Percentiles rank a stretch among this genome's conserved stretches.
These are phyloP conservation scores for Archips crataeganus DNA, from an alignment of 2,888 invertebrate genomes.

Conservation along the genomic window DNA sequence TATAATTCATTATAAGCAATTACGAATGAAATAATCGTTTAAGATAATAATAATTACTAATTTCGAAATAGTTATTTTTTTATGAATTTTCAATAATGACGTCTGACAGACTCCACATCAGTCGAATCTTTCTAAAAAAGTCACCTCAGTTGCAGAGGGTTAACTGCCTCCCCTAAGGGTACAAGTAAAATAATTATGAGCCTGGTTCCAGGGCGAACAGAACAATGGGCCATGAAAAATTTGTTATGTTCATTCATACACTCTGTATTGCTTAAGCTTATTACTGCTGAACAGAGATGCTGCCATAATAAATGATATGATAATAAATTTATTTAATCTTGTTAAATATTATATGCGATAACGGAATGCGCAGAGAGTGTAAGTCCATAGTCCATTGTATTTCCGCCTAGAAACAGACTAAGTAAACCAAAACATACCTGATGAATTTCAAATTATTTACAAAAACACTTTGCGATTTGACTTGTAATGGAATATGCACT, in stretches of 20 bases:
- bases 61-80: no score
- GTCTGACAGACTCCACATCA: no score
- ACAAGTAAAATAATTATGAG: no score
- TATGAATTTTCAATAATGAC: no score
- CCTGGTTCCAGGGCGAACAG: no score
- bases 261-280: background rate
- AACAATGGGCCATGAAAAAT: background rate
- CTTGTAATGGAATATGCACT: slow-evolving; percentile 8
- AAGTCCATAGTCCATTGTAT: background rate
- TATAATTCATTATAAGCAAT: no score
- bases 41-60: no score
- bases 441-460: slow-evolving; percentile 6
- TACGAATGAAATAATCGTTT: no score
- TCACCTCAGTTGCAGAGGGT: no score
- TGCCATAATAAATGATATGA: background rate
- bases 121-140: no score
- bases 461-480: slow-evolving; percentile 20
- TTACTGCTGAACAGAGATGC: background rate
- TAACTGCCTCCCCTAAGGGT: no score
- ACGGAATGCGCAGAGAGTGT: background rate
- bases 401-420: background rate
- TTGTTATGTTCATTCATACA: background rate
- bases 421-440: background rate
- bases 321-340: background rate
- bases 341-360: background rate